Evolutionary conservation across 2,888 invertebrate genomes (phyloP).

Genomic region (Nymphalis c-album): DNA sequence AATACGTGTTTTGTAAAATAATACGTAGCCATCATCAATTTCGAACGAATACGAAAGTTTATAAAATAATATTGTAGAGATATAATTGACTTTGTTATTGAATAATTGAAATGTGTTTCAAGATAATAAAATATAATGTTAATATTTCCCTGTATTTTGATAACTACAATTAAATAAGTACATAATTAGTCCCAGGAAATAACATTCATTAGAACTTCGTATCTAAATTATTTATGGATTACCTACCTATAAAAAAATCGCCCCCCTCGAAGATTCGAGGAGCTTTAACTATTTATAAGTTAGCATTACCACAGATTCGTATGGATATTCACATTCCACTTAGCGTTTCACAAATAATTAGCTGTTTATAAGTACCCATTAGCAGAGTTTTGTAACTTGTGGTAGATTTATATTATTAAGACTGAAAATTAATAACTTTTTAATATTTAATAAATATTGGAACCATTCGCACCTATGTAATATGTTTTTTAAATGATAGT

Average conservation of each 20-base stretch:
- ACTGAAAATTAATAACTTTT: too few relatives aligned
- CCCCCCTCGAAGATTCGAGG: slow-evolving; percentile 8
- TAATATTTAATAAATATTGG: too few relatives aligned
- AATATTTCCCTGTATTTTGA: not conserved
- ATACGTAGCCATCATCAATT: not conserved
- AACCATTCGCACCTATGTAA: too few relatives aligned
- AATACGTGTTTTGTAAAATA: slow-evolving; percentile 6
- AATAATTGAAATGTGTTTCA: not conserved
- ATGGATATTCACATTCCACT: slow-evolving; percentile 20
- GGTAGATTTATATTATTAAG: too few relatives aligned
- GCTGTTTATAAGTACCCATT: not conserved
- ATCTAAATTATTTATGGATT: not conserved
- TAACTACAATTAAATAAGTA: not conserved
- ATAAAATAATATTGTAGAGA: too few relatives aligned
- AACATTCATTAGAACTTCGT: not conserved
- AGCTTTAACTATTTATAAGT: slow-evolving; percentile 11
- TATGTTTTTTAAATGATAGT: too few relatives aligned
- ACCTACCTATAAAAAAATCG: not conserved
- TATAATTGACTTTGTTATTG: too few relatives aligned
- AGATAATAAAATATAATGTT: not conserved
- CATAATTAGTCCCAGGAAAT: not conserved
- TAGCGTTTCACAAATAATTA: slow-evolving; percentile 20
- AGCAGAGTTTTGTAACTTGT: not conserved
- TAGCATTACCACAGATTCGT: slow-evolving; percentile 14
- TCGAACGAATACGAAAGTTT: not conserved